phyloP scores from a whole-genome alignment of 2,888 invertebrate species.

The Meta bourneti region DNA sequence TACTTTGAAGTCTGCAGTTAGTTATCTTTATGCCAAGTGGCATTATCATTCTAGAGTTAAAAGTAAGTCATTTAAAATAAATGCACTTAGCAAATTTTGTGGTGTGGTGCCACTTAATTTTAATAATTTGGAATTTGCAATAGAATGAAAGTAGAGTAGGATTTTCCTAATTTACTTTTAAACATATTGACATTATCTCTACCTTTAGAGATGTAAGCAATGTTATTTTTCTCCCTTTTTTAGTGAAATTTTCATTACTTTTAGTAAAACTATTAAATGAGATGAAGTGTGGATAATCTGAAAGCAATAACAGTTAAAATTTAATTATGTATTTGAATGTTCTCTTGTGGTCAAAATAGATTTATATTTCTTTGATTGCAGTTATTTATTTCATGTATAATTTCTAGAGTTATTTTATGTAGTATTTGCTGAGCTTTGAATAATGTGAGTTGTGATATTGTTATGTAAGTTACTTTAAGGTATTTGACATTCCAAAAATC shows the following conservation, averaged over 20 bases:
- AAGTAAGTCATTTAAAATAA: slow-evolving; percentile 7
- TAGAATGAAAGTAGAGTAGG: slow-evolving; percentile 32
- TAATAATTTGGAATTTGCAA: not conserved
- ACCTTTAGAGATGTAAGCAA: slow-evolving; percentile 30
- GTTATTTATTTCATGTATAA: not conserved
- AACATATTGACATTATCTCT: slow-evolving; percentile 35
- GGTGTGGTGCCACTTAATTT: not conserved
- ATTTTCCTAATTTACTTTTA: slow-evolving; percentile 28
- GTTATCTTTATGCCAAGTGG: not conserved
- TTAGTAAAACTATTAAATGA: no score
- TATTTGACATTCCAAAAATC: slow-evolving; percentile 48
- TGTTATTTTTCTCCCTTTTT: no score
- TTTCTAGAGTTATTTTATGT: not conserved
- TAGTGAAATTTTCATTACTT: no score
- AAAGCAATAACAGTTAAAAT: no score
- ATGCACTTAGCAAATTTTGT: slow-evolving; percentile 31
- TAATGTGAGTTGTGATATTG: slow-evolving; percentile 15
- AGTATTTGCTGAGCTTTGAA: slow-evolving; percentile 6
- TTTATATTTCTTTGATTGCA: not conserved
- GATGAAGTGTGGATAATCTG: no score
- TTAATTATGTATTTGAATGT: not conserved
- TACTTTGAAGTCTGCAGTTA: not conserved
- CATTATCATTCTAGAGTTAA: not conserved
- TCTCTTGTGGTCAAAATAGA: not conserved
- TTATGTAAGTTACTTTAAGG: slow-evolving; percentile 16